Percentiles rank a stretch among this genome's conserved stretches.
phyloP scores from a whole-genome alignment of 2,888 invertebrate species.

The Mythimna vitellina region DNA sequence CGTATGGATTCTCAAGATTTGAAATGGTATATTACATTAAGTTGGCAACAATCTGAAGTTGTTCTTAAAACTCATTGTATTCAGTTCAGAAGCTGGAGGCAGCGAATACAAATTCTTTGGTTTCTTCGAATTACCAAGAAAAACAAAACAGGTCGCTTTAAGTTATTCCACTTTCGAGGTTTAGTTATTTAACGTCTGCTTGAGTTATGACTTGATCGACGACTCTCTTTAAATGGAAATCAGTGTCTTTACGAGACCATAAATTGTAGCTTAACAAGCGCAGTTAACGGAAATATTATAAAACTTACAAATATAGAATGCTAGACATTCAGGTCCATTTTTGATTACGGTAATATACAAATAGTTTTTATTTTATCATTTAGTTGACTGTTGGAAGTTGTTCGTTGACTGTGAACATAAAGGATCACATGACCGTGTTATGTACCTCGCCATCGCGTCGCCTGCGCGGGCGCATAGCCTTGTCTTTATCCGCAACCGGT shows the following conservation, averaged over 20 bases:
- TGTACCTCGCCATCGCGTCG: constrained; percentile 37
- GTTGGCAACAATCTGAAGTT: constrained; percentile 25
- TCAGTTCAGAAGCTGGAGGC: constrained; percentile 10
- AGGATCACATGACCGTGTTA: constrained; percentile 69
- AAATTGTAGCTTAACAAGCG: constrained; percentile 46
- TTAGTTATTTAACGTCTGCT: constrained; percentile 11
- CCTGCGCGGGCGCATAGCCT: constrained; percentile 62
- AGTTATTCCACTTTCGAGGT: constrained; percentile 21
- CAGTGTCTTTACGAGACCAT: constrained; percentile 30
- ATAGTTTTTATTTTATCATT: constrained; percentile 50
- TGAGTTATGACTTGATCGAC: constrained; percentile 35
- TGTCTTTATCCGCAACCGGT: constrained; percentile 65
- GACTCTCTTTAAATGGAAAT: constrained; percentile 50
- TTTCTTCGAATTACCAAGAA: constrained; percentile 35
- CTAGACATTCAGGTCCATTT: constrained; percentile 39
- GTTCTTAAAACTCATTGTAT: constrained; percentile 20
- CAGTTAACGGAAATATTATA: constrained; percentile 55
- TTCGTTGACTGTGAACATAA: constrained; percentile 53
- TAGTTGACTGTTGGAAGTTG: constrained; percentile 33
- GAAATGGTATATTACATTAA: constrained; percentile 20
- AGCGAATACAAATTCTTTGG: constrained; percentile 8
- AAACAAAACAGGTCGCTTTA: constrained; percentile 17
- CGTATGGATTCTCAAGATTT: constrained; percentile 19
- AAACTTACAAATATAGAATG: constrained; percentile 36
- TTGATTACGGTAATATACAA: constrained; percentile 62